Conservation (phyloP, 2,888 invertebrate genomes). For the Leptopterna dolabrata region DNA sequence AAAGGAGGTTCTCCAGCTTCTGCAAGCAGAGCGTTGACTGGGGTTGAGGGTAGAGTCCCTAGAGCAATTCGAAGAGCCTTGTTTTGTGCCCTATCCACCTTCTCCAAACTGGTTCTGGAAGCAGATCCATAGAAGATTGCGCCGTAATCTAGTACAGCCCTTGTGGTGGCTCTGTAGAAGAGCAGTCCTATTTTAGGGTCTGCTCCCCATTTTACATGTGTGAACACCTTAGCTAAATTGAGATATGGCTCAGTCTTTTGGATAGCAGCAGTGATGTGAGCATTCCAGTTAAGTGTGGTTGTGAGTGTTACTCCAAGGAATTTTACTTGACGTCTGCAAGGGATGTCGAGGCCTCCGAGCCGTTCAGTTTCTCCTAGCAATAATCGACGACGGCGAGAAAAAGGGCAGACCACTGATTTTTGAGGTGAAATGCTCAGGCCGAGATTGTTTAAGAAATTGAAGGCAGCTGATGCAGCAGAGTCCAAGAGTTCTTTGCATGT, state of each 20-base stretch:
- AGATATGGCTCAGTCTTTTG: not conserved
- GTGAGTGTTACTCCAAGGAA: slow-evolving; percentile 28
- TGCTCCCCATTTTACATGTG: not conserved
- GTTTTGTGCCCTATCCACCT: not conserved
- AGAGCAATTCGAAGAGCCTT: not conserved
- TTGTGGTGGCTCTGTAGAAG: not conserved
- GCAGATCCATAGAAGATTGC: not conserved
- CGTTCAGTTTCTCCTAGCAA: not conserved
- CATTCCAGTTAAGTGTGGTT: slow-evolving; percentile 30
- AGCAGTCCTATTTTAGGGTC: not conserved
- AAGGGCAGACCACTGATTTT: not conserved
- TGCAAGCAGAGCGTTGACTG: not conserved
- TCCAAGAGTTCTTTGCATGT: not conserved
- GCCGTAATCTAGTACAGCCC: not conserved
- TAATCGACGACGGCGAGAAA: not conserved
- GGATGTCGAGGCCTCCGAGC: not conserved
- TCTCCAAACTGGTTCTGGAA: not conserved
- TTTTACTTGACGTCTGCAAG: not conserved
- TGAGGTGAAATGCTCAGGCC: not conserved
- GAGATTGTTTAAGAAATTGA: not conserved
- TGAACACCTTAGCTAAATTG: not conserved
- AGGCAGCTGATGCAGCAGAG: not conserved
- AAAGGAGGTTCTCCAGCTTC: too few species aligned
- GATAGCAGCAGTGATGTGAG: not conserved
- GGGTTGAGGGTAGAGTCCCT: not conserved